phyloP scores from a whole-genome alignment of 2,888 invertebrate genomes.

The Sipha maydis region DNA sequence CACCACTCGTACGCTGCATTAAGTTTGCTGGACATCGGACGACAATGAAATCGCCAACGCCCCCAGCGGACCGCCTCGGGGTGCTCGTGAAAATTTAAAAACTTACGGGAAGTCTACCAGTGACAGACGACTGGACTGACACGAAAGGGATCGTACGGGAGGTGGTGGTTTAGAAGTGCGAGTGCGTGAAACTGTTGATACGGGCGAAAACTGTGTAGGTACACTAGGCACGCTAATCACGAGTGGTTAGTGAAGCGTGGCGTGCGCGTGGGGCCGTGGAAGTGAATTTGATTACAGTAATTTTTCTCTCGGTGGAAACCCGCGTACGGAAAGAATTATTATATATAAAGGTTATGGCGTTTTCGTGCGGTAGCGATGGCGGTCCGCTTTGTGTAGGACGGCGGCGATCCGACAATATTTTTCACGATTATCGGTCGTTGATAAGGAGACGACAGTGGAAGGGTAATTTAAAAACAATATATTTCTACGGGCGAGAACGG shows the following conservation, averaged over 20 bases:
- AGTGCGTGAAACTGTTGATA: too few relatives aligned
- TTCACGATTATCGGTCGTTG: constrained; percentile 56
- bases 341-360: constrained; percentile 3
- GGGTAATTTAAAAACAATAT: constrained; percentile 61
- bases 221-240: too few relatives aligned
- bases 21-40: too few relatives aligned
- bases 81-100: too few relatives aligned
- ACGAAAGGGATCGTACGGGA: too few relatives aligned
- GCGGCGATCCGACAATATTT: constrained; percentile 48
- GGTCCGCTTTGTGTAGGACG: neutral
- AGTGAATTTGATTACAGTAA: constrained; percentile 41
- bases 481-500: constrained; percentile 44
- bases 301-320: constrained; percentile 39
- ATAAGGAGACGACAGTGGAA: constrained; percentile 56
- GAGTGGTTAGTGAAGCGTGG: neutral
- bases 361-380: neutral
- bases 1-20: too few relatives aligned
- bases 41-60: too few relatives aligned
- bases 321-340: constrained; percentile 5
- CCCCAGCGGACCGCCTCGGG: too few relatives aligned
- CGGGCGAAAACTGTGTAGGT: too few relatives aligned
- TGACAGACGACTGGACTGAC: too few relatives aligned
- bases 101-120: too few relatives aligned
- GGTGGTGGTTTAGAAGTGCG: too few relatives aligned
- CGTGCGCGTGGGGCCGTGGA: neutral